Percentiles rank a stretch among this genome's conserved stretches.
phyloP scores from a whole-genome alignment of 2,888 invertebrate species.

The Neuroscelio doddi region DNA sequence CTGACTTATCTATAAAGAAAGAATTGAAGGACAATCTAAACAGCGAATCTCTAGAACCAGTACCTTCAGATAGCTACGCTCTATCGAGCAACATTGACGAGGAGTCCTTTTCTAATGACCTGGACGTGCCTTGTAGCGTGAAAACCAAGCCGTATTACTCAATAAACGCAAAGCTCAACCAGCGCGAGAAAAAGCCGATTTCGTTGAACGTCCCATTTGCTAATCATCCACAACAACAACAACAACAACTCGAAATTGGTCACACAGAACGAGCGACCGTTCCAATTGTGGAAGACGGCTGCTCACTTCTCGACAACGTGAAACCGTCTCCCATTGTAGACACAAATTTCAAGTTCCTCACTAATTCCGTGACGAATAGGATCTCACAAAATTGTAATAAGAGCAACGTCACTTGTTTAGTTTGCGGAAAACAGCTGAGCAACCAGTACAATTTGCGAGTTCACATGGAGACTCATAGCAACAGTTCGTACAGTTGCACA shows the following conservation, averaged over 20 bases:
- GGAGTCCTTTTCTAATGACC: constrained; percentile 61
- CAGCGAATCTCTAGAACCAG: constrained; percentile 49
- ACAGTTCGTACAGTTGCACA: constrained; percentile 88
- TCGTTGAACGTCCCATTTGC: constrained; percentile 45
- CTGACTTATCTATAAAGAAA: constrained; percentile 52
- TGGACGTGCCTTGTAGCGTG: constrained; percentile 64
- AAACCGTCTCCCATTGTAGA: constrained; percentile 61
- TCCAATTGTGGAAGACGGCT: constrained; percentile 51
- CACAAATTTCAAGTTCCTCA: constrained; percentile 61
- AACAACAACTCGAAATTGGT: constrained; percentile 14
- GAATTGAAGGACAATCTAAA: constrained; percentile 52
- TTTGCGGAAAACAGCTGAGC: constrained; percentile 90
- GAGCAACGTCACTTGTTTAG: constrained; percentile 80
- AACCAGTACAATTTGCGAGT: constrained; percentile 93
- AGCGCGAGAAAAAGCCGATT: constrained; percentile 60
- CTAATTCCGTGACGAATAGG: constrained; percentile 52
- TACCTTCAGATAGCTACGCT: constrained; percentile 31
- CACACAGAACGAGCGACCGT: constrained; percentile 38
- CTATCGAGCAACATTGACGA: constrained; percentile 52
- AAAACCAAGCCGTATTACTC: constrained; percentile 70
- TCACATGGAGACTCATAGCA: constrained; percentile 93
- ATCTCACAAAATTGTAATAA: constrained; percentile 65
- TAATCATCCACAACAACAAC: constrained; percentile 38
- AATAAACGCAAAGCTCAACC: constrained; percentile 68
- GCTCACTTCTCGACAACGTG: constrained; percentile 58